phyloP scores from a whole-genome alignment of 1,140 invertebrate species.

The Drosophila yakuba region DNA sequence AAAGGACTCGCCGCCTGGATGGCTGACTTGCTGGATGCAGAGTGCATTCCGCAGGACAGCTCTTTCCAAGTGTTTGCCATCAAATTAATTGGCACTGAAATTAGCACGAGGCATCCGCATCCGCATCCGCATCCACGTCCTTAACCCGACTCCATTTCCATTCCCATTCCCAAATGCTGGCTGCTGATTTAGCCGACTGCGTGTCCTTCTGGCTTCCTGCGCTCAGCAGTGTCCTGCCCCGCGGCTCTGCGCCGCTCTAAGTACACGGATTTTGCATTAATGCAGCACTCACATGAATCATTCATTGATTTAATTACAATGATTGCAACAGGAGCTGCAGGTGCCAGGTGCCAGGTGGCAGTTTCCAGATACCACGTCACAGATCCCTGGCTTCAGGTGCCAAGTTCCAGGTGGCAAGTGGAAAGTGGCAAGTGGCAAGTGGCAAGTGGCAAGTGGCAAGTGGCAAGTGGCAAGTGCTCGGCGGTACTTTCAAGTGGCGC shows the following conservation, averaged over 20 bases:
- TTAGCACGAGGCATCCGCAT: conserved; percentile 61
- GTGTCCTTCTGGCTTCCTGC: conserved; percentile 16
- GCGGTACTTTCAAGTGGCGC: conserved; percentile 26
- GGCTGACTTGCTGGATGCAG: background rate
- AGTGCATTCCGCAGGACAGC: conserved; percentile 20
- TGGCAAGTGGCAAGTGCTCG: conserved; percentile 1
- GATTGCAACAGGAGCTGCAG: conserved; percentile 55
- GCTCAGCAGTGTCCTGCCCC: conserved; percentile 9
- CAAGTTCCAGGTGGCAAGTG: background rate
- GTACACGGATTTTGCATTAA: conserved; percentile 82
- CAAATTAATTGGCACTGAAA: conserved; percentile 82
- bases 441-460: conserved; percentile 1
- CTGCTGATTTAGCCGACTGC: conserved; percentile 52
- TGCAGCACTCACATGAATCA: conserved; percentile 81
- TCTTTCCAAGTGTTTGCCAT: conserved; percentile 72
- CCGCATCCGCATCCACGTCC: background rate
- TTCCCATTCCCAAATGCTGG: conserved; percentile 1
- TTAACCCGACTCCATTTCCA: too few relatives aligned
- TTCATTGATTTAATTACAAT: conserved; percentile 83
- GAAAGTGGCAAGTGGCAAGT: background rate
- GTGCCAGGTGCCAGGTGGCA: background rate
- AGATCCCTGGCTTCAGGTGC: conserved; percentile 8
- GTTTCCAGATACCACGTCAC: too few relatives aligned
- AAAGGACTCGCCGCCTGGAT: background rate
- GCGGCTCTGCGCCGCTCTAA: conserved; percentile 53